Evolutionary conservation across 2,113 vertebrate genomes (phyloP).

Genomic region (Sinocyclocheilus anophthalmus): DNA sequence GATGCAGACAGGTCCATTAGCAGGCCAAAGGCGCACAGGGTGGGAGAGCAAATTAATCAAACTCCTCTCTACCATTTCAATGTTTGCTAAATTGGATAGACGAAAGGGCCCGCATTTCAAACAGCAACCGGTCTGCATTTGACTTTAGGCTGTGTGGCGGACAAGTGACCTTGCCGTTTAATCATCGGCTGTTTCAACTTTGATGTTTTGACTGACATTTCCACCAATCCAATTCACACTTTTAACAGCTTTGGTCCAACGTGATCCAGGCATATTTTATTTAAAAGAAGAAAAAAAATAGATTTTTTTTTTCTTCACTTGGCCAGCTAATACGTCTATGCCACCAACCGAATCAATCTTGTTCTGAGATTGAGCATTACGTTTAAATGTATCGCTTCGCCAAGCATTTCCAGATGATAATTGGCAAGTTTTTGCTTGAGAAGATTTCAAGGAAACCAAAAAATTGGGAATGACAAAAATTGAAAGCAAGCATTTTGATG

Average conservation of each 20-base stretch:
- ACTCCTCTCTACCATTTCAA: background rate
- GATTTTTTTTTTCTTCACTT: background rate
- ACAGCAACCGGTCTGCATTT: background rate
- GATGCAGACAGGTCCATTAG: slow-evolving; percentile 22
- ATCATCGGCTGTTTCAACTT: slow-evolving; percentile 18
- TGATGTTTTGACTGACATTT: slow-evolving; percentile 30
- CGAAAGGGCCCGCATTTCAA: slow-evolving; percentile 12
- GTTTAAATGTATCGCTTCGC: slow-evolving; percentile 7
- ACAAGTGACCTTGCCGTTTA: slow-evolving; percentile 14
- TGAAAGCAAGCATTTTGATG: background rate
- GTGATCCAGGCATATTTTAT: background rate
- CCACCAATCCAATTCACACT: slow-evolving; percentile 8
- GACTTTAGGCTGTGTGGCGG: background rate
- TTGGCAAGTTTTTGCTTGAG: background rate
- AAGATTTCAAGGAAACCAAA: background rate
- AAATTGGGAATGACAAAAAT: background rate
- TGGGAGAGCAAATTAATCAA: slow-evolving; percentile 27
- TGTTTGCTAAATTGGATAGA: slow-evolving; percentile 24
- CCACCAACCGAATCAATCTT: background rate
- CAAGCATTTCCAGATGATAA: background rate
- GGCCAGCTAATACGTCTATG: background rate
- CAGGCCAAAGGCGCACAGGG: background rate
- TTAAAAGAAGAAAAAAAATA: background rate
- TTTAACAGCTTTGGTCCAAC: slow-evolving; percentile 9
- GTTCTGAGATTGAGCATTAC: background rate